These are phyloP conservation scores for Drosophila tripunctata DNA, from an alignment of 2,888 invertebrate species.

Conservation along the genomic window DNA sequence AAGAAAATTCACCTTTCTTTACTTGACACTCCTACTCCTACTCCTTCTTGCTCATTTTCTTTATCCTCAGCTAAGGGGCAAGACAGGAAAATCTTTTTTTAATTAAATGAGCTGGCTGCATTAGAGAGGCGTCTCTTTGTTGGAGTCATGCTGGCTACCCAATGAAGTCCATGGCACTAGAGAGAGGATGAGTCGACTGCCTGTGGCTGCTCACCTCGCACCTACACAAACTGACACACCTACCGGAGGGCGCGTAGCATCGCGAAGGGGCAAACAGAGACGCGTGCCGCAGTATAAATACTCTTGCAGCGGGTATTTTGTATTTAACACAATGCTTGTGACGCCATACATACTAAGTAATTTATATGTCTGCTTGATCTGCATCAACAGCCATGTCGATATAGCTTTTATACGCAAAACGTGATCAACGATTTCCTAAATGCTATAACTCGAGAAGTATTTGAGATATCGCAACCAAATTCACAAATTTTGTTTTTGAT, in stretches of 20 bases:
- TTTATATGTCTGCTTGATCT: background rate
- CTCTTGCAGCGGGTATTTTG: no score
- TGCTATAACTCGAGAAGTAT: no score
- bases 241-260: background rate
- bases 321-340: no score
- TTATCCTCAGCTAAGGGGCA: constrained; percentile 18
- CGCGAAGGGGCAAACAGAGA: background rate
- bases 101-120: constrained; percentile 75
- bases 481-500: no score
- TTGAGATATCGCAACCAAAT: no score
- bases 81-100: constrained; percentile 68
- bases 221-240: constrained; percentile 49
- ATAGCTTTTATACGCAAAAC: no score
- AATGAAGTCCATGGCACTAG: background rate
- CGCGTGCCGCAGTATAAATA: constrained; percentile 38
- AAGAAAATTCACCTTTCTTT: background rate
- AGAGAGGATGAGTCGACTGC: constrained; percentile 7
- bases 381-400: background rate
- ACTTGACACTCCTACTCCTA: background rate
- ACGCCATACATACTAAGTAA: no score
- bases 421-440: no score
- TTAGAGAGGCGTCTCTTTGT: constrained; percentile 43
- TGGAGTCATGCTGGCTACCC: constrained; percentile 62
- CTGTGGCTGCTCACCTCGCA: constrained; percentile 63
- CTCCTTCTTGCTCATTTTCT: background rate